phyloP scores from a whole-genome alignment of 1,140 invertebrate species.

The Prorops nasuta region DNA sequence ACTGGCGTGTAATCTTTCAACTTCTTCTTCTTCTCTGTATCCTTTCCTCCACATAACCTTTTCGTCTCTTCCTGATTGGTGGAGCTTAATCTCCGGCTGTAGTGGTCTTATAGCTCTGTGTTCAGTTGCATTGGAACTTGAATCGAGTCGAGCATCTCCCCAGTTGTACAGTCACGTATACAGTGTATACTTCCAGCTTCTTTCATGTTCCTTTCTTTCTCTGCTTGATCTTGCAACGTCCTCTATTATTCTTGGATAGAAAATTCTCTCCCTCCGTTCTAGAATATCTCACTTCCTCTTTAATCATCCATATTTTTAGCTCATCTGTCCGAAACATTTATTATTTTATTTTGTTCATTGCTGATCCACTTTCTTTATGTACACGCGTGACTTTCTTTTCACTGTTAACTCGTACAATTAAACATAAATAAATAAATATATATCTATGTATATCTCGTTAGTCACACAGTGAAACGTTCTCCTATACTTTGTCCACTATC shows the following conservation, averaged over 20 bases:
- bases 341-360: too few species aligned
- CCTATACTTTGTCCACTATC: not conserved
- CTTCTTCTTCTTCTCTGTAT: too few species aligned
- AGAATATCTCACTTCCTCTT: not conserved
- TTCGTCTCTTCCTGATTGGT: too few species aligned
- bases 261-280: not conserved
- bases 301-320: not conserved
- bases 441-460: too few species aligned
- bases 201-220: slow-evolving; percentile 8
- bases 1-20: too few species aligned
- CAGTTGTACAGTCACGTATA: slow-evolving; percentile 41
- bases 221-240: not conserved
- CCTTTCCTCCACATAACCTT: too few species aligned
- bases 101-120: too few species aligned
- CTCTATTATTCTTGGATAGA: not conserved
- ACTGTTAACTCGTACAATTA: not conserved
- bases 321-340: not conserved
- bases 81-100: too few species aligned
- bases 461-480: not conserved
- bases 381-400: not conserved
- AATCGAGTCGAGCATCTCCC: slow-evolving; percentile 36
- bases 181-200: slow-evolving; percentile 3
- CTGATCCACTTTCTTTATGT: not conserved
- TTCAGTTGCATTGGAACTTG: slow-evolving; percentile 30
- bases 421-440: too few species aligned